A percentile compares a stretch with the other conserved stretches of the same genome.
These are phyloP conservation scores for Struthidea cinerea DNA, from an alignment of 2,113 vertebrate genomes.

Conservation along the genomic window DNA sequence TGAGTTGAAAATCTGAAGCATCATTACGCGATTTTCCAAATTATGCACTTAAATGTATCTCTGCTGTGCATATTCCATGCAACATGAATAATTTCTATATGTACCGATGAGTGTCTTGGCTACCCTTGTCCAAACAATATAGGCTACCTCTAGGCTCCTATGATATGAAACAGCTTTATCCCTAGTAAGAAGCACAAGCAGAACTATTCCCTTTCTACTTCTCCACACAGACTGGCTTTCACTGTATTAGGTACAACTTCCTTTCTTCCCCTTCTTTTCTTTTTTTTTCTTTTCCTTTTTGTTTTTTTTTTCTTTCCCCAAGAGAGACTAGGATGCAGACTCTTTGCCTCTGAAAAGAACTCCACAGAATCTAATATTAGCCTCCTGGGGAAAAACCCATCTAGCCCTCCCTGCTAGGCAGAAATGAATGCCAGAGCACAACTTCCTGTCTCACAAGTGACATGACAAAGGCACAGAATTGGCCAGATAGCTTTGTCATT, in stretches of 20 bases:
- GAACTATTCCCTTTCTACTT: neutral
- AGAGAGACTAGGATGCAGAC: neutral
- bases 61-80: neutral
- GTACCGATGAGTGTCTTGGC: neutral
- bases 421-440: neutral
- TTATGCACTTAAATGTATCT: neutral
- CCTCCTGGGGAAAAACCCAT: neutral
- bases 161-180: neutral
- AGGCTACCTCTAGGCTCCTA: neutral
- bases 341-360: neutral
- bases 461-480: neutral
- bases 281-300: too few species aligned
- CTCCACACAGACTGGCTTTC: neutral
- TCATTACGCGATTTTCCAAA: neutral
- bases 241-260: neutral
- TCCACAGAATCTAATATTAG: neutral
- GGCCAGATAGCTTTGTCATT: neutral
- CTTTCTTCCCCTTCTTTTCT: neutral
- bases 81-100: neutral
- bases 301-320: neutral
- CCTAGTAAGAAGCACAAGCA: neutral
- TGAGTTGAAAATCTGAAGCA: neutral
- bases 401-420: neutral
- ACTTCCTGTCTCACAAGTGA: neutral
- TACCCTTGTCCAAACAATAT: neutral